phyloP scores from a whole-genome alignment of 2,113 vertebrate genomes.

The Pyxicephalus adspersus region DNA sequence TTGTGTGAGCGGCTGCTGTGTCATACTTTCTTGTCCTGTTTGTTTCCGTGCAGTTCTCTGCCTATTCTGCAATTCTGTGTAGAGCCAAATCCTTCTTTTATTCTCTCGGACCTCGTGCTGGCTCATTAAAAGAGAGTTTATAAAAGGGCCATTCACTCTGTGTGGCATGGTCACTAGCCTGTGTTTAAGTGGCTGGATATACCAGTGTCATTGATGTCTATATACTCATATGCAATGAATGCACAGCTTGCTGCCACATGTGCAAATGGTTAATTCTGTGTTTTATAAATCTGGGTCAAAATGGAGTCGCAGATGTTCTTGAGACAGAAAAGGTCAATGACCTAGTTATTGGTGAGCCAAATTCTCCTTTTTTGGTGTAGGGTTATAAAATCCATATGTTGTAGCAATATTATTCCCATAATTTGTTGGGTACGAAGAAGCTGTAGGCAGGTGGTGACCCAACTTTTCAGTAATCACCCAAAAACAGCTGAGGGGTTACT shows the following conservation, averaged over 20 bases:
- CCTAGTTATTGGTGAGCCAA: no score
- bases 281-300: not conserved
- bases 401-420: no score
- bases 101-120: slow-evolving; percentile 18
- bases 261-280: not conserved
- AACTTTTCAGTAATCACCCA: no score
- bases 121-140: slow-evolving; percentile 27
- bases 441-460: no score
- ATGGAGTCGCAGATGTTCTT: no score
- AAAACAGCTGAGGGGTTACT: no score
- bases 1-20: slow-evolving; percentile 6
- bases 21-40: slow-evolving; percentile 6
- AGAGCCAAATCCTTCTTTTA: slow-evolving; percentile 40
- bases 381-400: no score
- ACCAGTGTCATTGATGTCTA: not conserved
- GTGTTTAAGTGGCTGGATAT: slow-evolving; percentile 6
- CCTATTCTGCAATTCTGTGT: slow-evolving; percentile 7
- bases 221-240: not conserved
- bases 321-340: no score
- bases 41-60: slow-evolving; percentile 3
- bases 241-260: not conserved
- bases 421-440: no score
- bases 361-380: no score
- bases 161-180: not conserved
- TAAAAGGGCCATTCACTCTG: slow-evolving; percentile 34